A percentile compares a stretch with the other conserved stretches of the same genome.
Conservation (phyloP, 1,140 invertebrate genomes). For the Vanessa tameamea region DNA sequence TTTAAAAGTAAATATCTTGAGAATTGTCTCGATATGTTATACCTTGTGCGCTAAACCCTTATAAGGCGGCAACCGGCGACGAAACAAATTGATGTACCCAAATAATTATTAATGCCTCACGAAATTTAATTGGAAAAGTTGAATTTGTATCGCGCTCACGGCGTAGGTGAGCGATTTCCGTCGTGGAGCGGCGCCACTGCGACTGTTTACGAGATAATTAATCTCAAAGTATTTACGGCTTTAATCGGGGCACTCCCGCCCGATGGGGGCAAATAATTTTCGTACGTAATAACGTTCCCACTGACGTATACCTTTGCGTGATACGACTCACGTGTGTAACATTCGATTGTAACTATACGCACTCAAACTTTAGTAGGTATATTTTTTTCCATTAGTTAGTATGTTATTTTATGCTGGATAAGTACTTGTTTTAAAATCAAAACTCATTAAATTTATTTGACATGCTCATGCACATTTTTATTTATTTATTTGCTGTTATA, state of each 20-base stretch:
- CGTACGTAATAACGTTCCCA: constrained; percentile 41
- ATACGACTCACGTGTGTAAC: constrained; percentile 9
- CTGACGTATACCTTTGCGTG: constrained; percentile 28
- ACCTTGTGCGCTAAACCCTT: constrained; percentile 40
- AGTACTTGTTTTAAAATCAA: too few species aligned
- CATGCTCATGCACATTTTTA: too few species aligned
- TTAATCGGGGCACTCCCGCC: constrained; percentile 75
- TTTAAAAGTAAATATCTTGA: background rate
- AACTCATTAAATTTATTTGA: too few species aligned
- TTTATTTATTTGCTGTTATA: too few species aligned
- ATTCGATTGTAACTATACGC: constrained; percentile 15
- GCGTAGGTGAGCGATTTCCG: constrained; percentile 78
- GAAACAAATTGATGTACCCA: constrained; percentile 82
- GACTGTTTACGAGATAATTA: constrained; percentile 81
- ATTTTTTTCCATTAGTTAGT: background rate
- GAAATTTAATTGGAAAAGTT: constrained; percentile 83
- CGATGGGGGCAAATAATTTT: constrained; percentile 75
- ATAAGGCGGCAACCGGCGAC: constrained; percentile 65
- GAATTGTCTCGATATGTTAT: background rate
- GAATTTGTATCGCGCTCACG: constrained; percentile 80
- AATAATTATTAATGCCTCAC: constrained; percentile 83
- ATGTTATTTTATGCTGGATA: too few species aligned
- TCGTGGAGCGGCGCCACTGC: constrained; percentile 60
- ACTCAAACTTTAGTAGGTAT: background rate
- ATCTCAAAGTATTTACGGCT: constrained; percentile 81